phyloP scores from a whole-genome alignment of 2,797 vertebrate genomes.

The Brachyrhaphis roseni region DNA sequence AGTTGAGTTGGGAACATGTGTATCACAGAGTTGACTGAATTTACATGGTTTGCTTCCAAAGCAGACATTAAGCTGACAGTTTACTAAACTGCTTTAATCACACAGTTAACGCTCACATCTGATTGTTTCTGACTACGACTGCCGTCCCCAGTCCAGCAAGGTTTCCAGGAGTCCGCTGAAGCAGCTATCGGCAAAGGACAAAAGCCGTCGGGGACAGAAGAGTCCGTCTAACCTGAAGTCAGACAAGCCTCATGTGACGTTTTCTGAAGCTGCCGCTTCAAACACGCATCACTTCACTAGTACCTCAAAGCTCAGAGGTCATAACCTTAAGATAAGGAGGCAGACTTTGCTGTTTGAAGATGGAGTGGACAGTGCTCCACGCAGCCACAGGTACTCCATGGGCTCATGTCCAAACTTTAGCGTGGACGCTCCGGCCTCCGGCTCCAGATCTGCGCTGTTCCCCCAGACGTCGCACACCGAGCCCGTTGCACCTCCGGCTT shows the following conservation, averaged over 20 bases:
- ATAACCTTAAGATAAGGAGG: constrained; percentile 52
- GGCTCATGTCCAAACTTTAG: constrained; percentile 47
- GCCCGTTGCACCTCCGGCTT: constrained; percentile 10
- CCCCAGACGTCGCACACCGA: constrained; percentile 40
- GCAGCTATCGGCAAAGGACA: constrained; percentile 59
- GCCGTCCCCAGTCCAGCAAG: constrained; percentile 63
- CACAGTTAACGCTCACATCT: neutral
- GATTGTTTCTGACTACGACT: constrained; percentile 1
- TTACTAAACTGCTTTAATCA: neutral
- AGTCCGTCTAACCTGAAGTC: constrained; percentile 12
- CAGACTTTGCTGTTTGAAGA: constrained; percentile 67
- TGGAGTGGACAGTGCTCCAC: constrained; percentile 13
- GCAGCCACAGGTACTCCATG: constrained; percentile 32
- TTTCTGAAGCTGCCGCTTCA: constrained; percentile 37
- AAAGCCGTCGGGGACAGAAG: constrained; percentile 45
- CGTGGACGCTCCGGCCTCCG: constrained; percentile 31
- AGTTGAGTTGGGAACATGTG: neutral
- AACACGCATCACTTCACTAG: constrained; percentile 26
- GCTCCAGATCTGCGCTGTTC: constrained; percentile 48
- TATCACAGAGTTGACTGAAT: constrained; percentile 1
- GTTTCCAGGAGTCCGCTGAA: constrained; percentile 59
- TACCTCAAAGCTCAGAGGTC: constrained; percentile 38
- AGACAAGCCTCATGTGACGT: constrained; percentile 32
- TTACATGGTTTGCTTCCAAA: constrained; percentile 17
- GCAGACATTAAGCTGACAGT: constrained; percentile 4